Conservation (phyloP, 2,797 vertebrate species). For the Crax fasciolata region DNA sequence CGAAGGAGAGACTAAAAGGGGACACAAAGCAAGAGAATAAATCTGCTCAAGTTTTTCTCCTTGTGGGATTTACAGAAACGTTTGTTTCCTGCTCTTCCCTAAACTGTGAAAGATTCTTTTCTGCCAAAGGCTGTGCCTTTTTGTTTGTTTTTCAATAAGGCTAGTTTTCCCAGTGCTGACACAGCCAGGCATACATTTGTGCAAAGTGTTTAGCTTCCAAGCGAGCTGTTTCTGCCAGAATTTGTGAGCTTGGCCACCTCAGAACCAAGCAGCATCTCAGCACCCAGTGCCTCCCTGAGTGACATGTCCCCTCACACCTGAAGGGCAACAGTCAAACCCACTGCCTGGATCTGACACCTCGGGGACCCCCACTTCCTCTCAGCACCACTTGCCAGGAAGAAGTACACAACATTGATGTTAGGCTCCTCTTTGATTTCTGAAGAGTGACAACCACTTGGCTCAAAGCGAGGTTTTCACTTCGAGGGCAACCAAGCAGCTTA, state of each 20-base stretch:
- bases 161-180: neutral
- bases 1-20: neutral
- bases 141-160: neutral
- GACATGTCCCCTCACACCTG: rapidly evolving
- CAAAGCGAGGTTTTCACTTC: neutral
- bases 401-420: rapidly evolving
- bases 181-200: neutral
- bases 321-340: neutral
- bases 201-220: neutral
- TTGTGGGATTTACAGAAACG: neutral
- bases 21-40: conserved; percentile 6
- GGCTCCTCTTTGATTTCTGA: neutral
- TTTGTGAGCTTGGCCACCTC: neutral
- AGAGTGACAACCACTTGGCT: neutral
- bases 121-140: neutral
- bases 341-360: neutral
- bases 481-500: neutral
- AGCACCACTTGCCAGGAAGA: neutral
- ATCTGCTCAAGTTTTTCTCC: neutral
- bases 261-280: neutral
- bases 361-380: neutral
- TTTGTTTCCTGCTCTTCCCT: neutral
- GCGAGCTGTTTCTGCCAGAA: neutral
- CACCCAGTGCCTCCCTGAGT: neutral
- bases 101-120: neutral